A percentile compares a stretch with the other conserved stretches of the same genome.
Conservation (phyloP, 2,888 invertebrate species). For the Pterobdella sp. region DNA sequence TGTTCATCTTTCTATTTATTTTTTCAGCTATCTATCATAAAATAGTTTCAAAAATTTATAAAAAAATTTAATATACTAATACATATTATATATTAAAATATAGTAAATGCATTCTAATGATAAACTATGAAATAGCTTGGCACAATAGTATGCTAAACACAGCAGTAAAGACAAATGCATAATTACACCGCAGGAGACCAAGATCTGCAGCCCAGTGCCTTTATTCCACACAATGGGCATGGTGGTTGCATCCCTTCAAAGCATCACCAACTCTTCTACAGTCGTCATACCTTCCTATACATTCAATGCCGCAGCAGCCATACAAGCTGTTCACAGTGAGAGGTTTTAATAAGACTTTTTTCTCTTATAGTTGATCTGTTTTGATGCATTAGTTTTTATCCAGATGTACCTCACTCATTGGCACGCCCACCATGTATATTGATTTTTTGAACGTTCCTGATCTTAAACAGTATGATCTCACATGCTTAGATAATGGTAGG, state of each 20-base stretch:
- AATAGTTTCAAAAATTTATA: neutral
- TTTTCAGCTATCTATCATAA: neutral
- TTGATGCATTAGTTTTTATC: too few species aligned
- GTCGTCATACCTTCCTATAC: conserved; percentile 52
- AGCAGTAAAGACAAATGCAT: neutral
- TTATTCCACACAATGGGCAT: conserved; percentile 76
- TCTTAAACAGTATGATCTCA: conserved; percentile 50
- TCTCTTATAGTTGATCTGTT: too few species aligned
- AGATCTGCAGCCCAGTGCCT: conserved; percentile 61
- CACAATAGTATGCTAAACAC: too few species aligned
- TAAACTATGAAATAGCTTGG: too few species aligned
- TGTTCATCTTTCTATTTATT: neutral
- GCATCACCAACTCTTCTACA: conserved; percentile 55
- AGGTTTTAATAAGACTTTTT: conserved; percentile 47
- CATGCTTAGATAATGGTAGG: conserved; percentile 41
- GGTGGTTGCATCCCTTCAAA: conserved; percentile 58
- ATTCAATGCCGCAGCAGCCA: conserved; percentile 58
- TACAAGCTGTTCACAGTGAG: conserved; percentile 62
- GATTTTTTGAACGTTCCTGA: conserved; percentile 59
- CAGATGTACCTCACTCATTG: conserved; percentile 66
- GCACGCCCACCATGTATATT: conserved; percentile 79
- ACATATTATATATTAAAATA: neutral
- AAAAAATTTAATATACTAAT: neutral
- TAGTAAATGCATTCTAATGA: too few species aligned
- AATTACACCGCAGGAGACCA: conserved; percentile 40